A percentile compares a stretch with the other conserved stretches of the same genome.
Conservation (phyloP, 2,888 invertebrate genomes). For the Hyalella azteca region DNA sequence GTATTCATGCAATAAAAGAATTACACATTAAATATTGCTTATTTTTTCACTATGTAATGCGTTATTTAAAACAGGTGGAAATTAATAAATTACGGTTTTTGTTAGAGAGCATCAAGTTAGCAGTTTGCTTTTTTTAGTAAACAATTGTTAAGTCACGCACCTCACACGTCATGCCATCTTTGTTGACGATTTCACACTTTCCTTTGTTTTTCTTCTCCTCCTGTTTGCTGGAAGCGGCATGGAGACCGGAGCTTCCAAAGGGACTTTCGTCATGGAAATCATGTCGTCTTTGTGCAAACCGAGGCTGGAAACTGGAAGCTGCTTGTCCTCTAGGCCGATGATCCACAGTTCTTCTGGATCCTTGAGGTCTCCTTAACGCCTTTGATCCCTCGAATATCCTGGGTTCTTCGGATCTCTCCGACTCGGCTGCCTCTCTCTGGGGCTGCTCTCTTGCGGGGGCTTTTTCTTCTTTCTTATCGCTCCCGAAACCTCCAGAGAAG, state of each 20-base stretch:
- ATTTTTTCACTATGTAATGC: no score
- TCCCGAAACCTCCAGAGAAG: neutral
- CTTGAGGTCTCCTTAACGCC: no score
- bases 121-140: no score
- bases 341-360: neutral
- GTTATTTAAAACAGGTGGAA: no score
- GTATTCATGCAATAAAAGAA: no score
- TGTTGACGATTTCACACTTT: conserved; percentile 47
- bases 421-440: neutral
- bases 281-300: neutral
- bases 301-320: conserved; percentile 3
- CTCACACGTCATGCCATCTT: conserved; percentile 55
- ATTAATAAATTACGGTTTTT: no score
- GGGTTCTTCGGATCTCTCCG: neutral
- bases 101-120: no score
- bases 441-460: neutral
- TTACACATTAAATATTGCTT: no score
- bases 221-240: conserved; percentile 12
- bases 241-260: neutral
- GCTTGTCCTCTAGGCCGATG: neutral
- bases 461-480: neutral
- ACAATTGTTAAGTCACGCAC: conserved; percentile 8
- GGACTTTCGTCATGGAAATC: neutral
- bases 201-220: conserved; percentile 26
- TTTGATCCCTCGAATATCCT: no score